A percentile compares a stretch with the other conserved stretches of the same genome.
Evolutionary conservation across 1,140 invertebrate genomes (phyloP).

Genomic region (Hylaeus anthracinus): DNA sequence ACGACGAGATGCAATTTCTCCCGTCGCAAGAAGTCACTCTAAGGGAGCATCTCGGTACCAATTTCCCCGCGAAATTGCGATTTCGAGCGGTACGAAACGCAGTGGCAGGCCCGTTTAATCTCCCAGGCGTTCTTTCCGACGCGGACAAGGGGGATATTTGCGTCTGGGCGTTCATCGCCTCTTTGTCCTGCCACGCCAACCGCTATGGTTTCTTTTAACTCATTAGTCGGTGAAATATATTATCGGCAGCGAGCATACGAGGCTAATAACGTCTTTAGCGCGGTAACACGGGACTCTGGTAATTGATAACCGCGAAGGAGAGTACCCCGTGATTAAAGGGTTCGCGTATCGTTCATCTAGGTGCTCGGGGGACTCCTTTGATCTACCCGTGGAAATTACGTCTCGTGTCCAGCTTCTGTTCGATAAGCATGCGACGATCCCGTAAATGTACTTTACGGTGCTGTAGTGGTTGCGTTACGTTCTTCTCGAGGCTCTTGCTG

Average conservation of each 20-base stretch:
- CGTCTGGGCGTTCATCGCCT: neutral
- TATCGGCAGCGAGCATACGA: conserved; percentile 5
- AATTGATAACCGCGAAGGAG: conserved; percentile 35
- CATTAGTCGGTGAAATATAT: conserved; percentile 38
- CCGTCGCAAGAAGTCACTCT: neutral
- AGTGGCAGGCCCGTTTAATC: neutral
- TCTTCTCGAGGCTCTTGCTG: neutral
- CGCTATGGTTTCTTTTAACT: conserved; percentile 14
- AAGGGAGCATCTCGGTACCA: neutral
- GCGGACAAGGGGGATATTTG: neutral
- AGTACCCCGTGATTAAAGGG: conserved; percentile 29
- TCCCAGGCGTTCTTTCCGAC: neutral
- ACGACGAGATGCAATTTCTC: conserved; percentile 12
- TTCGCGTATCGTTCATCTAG: conserved; percentile 13
- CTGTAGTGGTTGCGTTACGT: neutral
- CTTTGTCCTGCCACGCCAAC: neutral
- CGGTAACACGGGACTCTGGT: neutral
- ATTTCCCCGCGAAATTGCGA: neutral
- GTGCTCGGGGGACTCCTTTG: conserved; percentile 13
- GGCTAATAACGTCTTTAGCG: conserved; percentile 37
- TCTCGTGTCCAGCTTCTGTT: neutral
- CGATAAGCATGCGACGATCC: conserved; percentile 17
- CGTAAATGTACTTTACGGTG: too few species aligned
- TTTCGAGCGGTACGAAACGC: neutral
- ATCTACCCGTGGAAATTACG: conserved; percentile 10